Conservation (phyloP, 2,888 invertebrate species). For the Lithophane socia region DNA sequence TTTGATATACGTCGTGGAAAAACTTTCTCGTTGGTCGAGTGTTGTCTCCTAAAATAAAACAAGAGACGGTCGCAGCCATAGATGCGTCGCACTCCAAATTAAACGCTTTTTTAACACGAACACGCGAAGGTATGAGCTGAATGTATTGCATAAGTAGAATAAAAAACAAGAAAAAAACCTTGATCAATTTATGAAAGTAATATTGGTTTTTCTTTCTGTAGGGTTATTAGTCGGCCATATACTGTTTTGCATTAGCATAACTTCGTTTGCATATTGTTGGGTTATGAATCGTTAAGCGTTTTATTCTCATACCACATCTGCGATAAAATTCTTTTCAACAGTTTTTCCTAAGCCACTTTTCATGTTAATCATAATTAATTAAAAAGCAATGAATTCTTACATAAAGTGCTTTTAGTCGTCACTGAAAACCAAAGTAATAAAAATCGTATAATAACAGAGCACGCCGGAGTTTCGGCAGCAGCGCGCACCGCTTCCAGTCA, state of each 20-base stretch:
- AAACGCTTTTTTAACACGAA: conserved; percentile 48
- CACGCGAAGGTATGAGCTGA: conserved; percentile 29
- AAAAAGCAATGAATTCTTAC: conserved; percentile 1
- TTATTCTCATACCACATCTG: background rate
- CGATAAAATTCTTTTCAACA: background rate
- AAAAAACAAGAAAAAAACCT: background rate
- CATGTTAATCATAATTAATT: background rate
- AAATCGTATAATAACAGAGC: conserved; percentile 54
- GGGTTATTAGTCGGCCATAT: background rate
- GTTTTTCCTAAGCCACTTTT: background rate
- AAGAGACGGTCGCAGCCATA: conserved; percentile 51
- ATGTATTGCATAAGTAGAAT: conserved; percentile 4
- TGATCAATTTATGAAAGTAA: conserved; percentile 18
- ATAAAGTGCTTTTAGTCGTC: conserved; percentile 8
- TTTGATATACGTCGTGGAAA: conserved; percentile 74
- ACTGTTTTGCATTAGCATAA: too few species aligned
- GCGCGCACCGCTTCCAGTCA: conserved; percentile 60
- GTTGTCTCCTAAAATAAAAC: conserved; percentile 68
- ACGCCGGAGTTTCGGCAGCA: conserved; percentile 46
- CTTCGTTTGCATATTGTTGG: background rate
- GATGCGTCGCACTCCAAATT: conserved; percentile 53
- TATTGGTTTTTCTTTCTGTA: background rate
- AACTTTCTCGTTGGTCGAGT: conserved; percentile 65
- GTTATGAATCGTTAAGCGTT: too few species aligned
- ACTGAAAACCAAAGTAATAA: conserved; percentile 31